Evolutionary conservation across 2,888 invertebrate species (phyloP).

Genomic region (Caenorhabditis virilis): DNA sequence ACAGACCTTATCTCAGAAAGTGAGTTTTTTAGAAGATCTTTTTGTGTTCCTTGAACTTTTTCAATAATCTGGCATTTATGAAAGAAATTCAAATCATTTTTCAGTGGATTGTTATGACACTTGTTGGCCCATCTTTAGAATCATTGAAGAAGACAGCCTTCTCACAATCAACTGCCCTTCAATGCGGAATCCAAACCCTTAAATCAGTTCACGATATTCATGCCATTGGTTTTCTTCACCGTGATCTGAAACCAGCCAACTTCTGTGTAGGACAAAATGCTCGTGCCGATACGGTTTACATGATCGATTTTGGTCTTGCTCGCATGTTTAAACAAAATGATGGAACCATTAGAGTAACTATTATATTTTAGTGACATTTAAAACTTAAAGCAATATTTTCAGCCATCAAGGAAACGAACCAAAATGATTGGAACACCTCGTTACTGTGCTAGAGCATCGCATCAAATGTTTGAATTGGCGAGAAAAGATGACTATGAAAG

Average conservation of each 20-base stretch:
- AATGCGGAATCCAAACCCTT: conserved; percentile 21
- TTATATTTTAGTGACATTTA: not conserved
- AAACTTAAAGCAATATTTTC: too few relatives aligned
- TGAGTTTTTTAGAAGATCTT: not conserved
- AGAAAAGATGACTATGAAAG: conserved; percentile 36
- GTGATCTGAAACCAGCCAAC: conserved; percentile 39
- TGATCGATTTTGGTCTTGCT: conserved; percentile 36
- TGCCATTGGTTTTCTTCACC: conserved; percentile 27
- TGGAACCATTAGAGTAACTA: conserved; percentile 9
- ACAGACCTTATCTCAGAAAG: conserved; percentile 16
- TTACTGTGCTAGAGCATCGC: conserved; percentile 31
- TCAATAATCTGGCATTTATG: not conserved
- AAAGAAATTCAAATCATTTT: too few relatives aligned
- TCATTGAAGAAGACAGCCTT: conserved; percentile 14
- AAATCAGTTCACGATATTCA: conserved; percentile 32
- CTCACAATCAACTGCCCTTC: conserved; percentile 20
- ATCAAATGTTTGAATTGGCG: conserved; percentile 16
- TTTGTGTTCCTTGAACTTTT: not conserved
- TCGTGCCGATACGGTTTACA: conserved; percentile 8
- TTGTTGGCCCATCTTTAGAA: conserved; percentile 29
- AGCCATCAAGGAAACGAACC: conserved; percentile 12
- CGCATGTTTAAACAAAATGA: conserved; percentile 17
- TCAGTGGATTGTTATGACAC: conserved; percentile 40
- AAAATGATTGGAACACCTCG: conserved; percentile 36
- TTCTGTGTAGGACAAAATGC: conserved; percentile 20